Conservation (phyloP, 2,888 invertebrate genomes). For the Ditylenchus weischeri region DNA sequence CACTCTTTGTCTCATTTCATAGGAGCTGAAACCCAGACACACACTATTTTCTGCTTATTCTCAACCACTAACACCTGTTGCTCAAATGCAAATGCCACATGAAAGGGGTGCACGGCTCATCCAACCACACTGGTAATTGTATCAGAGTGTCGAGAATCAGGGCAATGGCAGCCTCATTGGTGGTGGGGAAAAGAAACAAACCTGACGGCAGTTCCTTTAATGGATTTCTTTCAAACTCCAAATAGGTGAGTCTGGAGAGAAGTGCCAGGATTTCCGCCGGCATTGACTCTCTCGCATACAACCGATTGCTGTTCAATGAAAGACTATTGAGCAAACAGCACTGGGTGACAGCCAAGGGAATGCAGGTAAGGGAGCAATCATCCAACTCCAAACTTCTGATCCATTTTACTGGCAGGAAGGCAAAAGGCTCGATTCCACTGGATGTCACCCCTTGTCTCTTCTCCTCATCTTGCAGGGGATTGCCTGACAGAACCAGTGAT, state of each 20-base stretch:
- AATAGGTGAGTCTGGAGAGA: conserved; percentile 23
- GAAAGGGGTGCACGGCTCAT: conserved; percentile 51
- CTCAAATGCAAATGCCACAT: conserved; percentile 48
- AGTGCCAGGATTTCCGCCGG: conserved; percentile 36
- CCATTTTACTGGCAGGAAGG: conserved; percentile 48
- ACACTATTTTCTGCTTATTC: background rate
- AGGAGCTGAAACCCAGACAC: background rate
- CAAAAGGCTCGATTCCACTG: conserved; percentile 37
- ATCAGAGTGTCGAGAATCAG: conserved; percentile 30
- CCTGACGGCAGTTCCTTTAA: conserved; percentile 30
- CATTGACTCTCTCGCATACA: conserved; percentile 32
- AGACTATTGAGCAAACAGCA: conserved; percentile 44
- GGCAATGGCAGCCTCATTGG: conserved; percentile 14
- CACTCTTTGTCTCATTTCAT: conserved; percentile 32
- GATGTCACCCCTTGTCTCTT: too few relatives aligned
- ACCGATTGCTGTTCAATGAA: conserved; percentile 29
- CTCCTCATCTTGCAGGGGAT: conserved; percentile 3
- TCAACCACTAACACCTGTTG: conserved; percentile 37
- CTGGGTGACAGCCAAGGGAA: conserved; percentile 25
- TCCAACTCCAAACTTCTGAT: conserved; percentile 43
- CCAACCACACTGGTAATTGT: conserved; percentile 48
- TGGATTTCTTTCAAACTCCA: conserved; percentile 34
- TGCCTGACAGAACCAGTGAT: conserved; percentile 38
- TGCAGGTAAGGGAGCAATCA: conserved; percentile 43
- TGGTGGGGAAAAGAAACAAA: conserved; percentile 29